phyloP scores from a whole-genome alignment of 1,140 invertebrate genomes.

The Caenorhabditis briggsae region DNA sequence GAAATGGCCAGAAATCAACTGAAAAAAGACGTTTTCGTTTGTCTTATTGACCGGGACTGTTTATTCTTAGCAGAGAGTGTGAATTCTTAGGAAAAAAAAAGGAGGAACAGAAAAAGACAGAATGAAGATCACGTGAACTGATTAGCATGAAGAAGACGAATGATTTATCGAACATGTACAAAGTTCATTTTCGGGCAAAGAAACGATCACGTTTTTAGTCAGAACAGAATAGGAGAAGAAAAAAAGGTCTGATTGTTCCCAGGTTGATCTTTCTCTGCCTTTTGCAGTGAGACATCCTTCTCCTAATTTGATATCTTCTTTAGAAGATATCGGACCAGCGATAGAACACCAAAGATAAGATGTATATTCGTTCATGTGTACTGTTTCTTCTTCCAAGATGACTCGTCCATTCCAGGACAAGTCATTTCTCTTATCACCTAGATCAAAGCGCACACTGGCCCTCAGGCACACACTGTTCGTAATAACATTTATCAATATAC shows the following conservation, averaged over 20 bases:
- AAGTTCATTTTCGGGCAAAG: not conserved
- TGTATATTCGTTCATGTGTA: not conserved
- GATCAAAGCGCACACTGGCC: not conserved
- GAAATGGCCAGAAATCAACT: too few species aligned
- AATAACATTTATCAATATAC: not conserved
- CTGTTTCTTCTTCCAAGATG: not conserved
- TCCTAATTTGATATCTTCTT: too few species aligned
- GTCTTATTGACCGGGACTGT: too few species aligned
- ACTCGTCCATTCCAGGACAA: conserved; percentile 7
- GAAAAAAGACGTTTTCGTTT: too few species aligned
- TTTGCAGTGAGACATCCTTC: not conserved
- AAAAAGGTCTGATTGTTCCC: too few species aligned
- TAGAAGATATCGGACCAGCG: not conserved
- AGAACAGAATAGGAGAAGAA: not conserved
- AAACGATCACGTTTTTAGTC: conserved; percentile 5
- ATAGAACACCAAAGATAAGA: not conserved
- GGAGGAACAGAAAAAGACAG: too few species aligned
- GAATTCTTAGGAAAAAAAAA: too few species aligned
- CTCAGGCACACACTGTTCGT: not conserved
- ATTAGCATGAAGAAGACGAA: not conserved
- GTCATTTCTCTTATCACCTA: not conserved
- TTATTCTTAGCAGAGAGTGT: too few species aligned
- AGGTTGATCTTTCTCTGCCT: not conserved
- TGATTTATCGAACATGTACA: conserved; percentile 14
- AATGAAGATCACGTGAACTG: conserved; percentile 22